Conservation (phyloP, 2,888 invertebrate genomes). For the Harpalus rubripes region DNA sequence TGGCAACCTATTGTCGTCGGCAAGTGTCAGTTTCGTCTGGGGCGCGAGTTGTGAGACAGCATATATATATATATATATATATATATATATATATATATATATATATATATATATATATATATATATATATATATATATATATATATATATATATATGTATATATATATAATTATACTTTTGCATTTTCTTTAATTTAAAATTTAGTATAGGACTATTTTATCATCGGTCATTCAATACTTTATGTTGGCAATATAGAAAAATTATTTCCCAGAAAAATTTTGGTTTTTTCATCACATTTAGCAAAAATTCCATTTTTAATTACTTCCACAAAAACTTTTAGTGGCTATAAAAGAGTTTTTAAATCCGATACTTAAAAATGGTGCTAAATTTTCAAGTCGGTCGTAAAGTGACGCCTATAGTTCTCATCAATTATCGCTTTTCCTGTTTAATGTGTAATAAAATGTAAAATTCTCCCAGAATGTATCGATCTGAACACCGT, state of each 20-base stretch:
- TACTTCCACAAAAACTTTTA: background rate
- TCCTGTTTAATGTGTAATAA: conserved; percentile 44
- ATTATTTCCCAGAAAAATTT: background rate
- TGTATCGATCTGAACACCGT: conserved; percentile 23
- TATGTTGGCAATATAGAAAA: background rate
- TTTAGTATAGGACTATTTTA: too few relatives aligned
- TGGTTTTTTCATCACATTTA: background rate
- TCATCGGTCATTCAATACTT: too few relatives aligned
- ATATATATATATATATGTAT: too few relatives aligned
- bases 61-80: too few relatives aligned
- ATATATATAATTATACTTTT: too few relatives aligned
- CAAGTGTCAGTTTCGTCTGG: too few relatives aligned
- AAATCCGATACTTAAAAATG: conserved; percentile 21
- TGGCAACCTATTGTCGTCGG: too few relatives aligned
- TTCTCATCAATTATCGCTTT: conserved; percentile 44
- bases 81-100: too few relatives aligned
- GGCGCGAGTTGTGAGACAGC: too few relatives aligned
- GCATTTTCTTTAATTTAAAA: too few relatives aligned
- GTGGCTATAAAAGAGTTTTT: conserved; percentile 19
- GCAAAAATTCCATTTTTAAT: background rate
- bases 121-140: too few relatives aligned
- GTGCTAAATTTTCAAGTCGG: conserved; percentile 16
- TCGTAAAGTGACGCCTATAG: conserved; percentile 50
- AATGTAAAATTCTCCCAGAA: conserved; percentile 36
- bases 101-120: too few relatives aligned